Evolutionary conservation across 1,140 invertebrate genomes (phyloP).

Genomic region (Chionoecetes opilio): DNA sequence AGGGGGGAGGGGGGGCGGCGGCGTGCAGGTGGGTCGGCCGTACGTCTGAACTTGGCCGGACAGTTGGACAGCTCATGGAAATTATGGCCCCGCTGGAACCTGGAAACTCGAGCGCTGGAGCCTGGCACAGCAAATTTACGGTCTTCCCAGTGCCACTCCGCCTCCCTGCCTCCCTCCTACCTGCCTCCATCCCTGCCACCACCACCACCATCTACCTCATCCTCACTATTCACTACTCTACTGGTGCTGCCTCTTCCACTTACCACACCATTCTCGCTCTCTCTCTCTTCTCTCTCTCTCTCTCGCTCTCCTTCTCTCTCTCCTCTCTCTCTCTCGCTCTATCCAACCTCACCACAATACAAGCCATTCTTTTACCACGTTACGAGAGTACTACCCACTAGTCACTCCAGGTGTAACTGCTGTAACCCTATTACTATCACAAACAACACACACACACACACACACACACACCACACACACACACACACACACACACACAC

Average conservation of each 20-base stretch:
- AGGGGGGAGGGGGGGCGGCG: conserved; percentile 57
- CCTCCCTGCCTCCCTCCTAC: conserved; percentile 45
- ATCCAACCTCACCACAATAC: background rate
- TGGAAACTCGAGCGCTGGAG: conserved; percentile 77
- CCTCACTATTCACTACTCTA: background rate
- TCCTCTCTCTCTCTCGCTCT: conserved; percentile 36
- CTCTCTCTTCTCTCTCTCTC: conserved; percentile 35
- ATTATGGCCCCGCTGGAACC: conserved; percentile 80
- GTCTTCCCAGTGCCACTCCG: conserved; percentile 71
- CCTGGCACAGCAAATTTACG: conserved; percentile 76
- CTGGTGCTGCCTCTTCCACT: background rate
- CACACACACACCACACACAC: conserved; percentile 37
- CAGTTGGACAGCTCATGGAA: conserved; percentile 80
- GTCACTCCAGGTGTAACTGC: background rate
- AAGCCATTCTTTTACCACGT: background rate
- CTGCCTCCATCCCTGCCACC: conserved; percentile 39
- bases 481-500: conserved; percentile 9
- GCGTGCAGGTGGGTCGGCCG: conserved; percentile 77
- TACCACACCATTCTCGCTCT: background rate
- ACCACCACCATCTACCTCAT: background rate
- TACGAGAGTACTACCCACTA: background rate
- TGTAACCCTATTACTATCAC: background rate
- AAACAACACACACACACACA: conserved; percentile 9
- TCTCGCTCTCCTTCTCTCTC: conserved; percentile 18
- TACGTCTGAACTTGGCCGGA: conserved; percentile 80